Evolutionary conservation across 2,888 invertebrate genomes (phyloP), one percentile per base, ranked within the genome.

Genomic region (Alviniconcha strummeri): DNA sequence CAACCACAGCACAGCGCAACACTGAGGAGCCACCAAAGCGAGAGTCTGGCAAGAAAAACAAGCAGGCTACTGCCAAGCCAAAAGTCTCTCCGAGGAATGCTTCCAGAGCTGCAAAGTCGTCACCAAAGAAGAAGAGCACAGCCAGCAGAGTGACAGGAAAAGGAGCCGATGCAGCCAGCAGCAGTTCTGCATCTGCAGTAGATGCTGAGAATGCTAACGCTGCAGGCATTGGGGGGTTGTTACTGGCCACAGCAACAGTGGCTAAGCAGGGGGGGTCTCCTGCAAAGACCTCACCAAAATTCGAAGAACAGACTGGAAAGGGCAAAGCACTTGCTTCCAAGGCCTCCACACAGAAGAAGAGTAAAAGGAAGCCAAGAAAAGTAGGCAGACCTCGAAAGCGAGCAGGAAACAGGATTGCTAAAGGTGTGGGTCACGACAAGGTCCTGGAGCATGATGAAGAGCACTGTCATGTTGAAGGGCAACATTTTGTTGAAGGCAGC

Each of bases 181-280:
- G 60, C 60, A 60, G 60, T 60, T 60, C 60, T 8, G 60, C 60
- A 60, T 60, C 7, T 60, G 7, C 60, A 11, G 60, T n/a, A 36
- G 36, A 36, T 36, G 36, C 60, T 11, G 60, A 60, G 60, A 60
- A 60, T 60, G 60, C 60, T 11, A 13, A 60, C 8, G 60, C 60
- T 11, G 9, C 56, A 4, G 78, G 78, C 2, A 78, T 78, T n/a
- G 52, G 78, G 57, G 78, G 52, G 1, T 60, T 64, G 13, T 64
- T 78, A n/a, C 78, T 78, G 60, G 78, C 78, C 36, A 36, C 78
- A 19, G 78, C 78, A 15, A 8, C 64, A 52, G 19, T 57, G 60
- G 8, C 57, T 19, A 77, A 57, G 54, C n/a, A 57, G 7, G 19
- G 67, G n/a, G 67, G 57, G 67, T n/a, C 17, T 15, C 54, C 64